Evolutionary conservation across 1,140 invertebrate genomes (phyloP).

Genomic region (Drosophila rufa): DNA sequence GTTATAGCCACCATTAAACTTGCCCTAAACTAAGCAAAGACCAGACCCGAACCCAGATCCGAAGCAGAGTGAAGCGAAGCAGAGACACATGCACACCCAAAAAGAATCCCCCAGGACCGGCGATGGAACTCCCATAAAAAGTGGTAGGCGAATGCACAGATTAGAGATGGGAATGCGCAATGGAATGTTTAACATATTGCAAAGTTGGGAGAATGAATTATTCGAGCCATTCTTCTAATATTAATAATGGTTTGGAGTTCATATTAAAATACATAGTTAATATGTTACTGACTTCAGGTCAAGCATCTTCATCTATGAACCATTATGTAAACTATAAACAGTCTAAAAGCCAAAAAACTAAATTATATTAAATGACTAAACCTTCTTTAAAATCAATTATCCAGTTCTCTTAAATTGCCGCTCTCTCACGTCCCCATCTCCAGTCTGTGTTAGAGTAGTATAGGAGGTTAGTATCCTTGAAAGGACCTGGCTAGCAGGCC

Average conservation of each 20-base stretch:
- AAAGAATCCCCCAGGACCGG: constrained; percentile 1
- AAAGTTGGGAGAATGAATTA: constrained; percentile 2
- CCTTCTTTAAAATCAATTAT: background rate
- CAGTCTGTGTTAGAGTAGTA: background rate
- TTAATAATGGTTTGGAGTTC: background rate
- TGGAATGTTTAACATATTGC: constrained; percentile 19
- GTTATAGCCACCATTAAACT: constrained; percentile 80
- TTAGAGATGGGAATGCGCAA: constrained; percentile 25
- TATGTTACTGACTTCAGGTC: background rate
- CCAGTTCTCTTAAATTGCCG: background rate
- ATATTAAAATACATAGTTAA: background rate
- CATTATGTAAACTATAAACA: too few relatives aligned
- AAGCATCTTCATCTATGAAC: too few relatives aligned
- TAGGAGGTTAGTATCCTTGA: background rate
- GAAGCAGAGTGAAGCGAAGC: background rate
- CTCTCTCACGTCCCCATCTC: background rate
- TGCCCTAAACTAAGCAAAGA: constrained; percentile 66
- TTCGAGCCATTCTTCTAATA: background rate
- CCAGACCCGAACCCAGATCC: constrained; percentile 19
- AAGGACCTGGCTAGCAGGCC: background rate
- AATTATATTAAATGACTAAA: background rate
- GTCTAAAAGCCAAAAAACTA: too few relatives aligned
- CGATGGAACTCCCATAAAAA: constrained; percentile 15
- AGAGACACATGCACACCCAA: constrained; percentile 5
- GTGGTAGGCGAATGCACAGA: constrained; percentile 25